Base-by-base conservation (phyloP, 2,797 vertebrate species). In the Sebastes minor region DNA sequence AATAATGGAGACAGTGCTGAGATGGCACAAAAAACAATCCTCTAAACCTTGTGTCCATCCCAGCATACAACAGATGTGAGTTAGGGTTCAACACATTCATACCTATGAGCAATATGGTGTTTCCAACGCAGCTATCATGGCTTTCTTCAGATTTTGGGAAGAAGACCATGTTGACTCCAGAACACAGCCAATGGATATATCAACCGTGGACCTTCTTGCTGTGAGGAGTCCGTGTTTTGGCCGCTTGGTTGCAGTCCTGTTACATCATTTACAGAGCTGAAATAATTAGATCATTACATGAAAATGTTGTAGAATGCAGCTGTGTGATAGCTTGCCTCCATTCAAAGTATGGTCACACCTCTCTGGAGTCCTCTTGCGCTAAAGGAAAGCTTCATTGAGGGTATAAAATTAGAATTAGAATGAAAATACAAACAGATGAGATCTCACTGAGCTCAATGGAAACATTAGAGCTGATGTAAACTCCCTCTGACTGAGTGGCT, bases 201-300 rank as follows among this genome's bases (percentile, higher is more conserved):
- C 62, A 64, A 23, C 32, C 62, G 8, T 16, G 13, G 13, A 64
- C 14, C 22, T 64, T 25, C 22, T 25, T 35, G 32, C 30, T 25
- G n/a, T 9, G 4, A 62, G 28, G 22, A 23, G 16, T 65, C 23
- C 18, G 65, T 30, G 46, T 57, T 27, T 55, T 30, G 38, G 38
- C 66, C 11, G 2, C n/a, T 23, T n/a, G 23, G 18, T 76, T 82
- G 68, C 62, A 61, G 23, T 28, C n/a, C n/a, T 32, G 42, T 82
- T 71, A 62, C 74, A 72, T 76, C 46, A 82, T 49, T n/a, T 72
- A 42, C 7, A 30, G 14, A 63, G 28, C 70, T 57, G 25, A 62
- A 65, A 67, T 32, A 76, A 76, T 76, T 25, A 56, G n/a, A 33
- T 72, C 25, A 42, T 71, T 27, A 76, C 42, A 25, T 60, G 22